These are phyloP conservation scores for Drosophila melanica DNA, from an alignment of 1,140 invertebrate genomes.

Conservation along the genomic window DNA sequence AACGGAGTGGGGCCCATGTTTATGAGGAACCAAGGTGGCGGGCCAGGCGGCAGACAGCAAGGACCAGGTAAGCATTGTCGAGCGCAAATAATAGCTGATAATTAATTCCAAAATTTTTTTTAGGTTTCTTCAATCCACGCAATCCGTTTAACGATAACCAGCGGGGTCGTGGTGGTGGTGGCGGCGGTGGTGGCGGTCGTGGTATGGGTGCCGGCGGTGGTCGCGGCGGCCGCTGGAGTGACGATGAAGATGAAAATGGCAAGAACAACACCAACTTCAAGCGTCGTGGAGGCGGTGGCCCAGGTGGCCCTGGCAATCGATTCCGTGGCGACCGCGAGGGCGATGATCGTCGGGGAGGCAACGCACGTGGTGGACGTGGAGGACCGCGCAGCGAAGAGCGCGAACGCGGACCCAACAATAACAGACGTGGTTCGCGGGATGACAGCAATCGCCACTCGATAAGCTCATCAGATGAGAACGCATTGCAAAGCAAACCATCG, in stretches of 20 bases:
- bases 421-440: conserved; percentile 65
- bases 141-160: conserved; percentile 83
- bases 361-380: conserved; percentile 64
- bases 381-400: conserved; percentile 73
- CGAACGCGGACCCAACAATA: conserved; percentile 52
- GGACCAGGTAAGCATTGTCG: conserved; percentile 63
- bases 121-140: conserved; percentile 84
- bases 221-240: conserved; percentile 68
- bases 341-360: conserved; percentile 67
- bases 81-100: background rate
- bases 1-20: conserved; percentile 70
- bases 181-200: conserved; percentile 73
- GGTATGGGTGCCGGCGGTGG: conserved; percentile 77
- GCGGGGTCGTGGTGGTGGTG: conserved; percentile 79
- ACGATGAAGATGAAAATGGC: conserved; percentile 71
- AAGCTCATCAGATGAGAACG: conserved; percentile 56
- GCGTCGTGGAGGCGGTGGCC: conserved; percentile 67
- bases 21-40: conserved; percentile 63
- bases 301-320: conserved; percentile 65
- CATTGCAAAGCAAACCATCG: conserved; percentile 26
- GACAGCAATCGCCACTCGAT: conserved; percentile 63
- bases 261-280: conserved; percentile 58
- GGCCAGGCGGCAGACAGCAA: conserved; percentile 60
- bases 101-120: conserved; percentile 2
- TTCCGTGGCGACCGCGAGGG: conserved; percentile 65